Conservation (phyloP, 2,797 vertebrate species). For the Cottoperca gobio region DNA sequence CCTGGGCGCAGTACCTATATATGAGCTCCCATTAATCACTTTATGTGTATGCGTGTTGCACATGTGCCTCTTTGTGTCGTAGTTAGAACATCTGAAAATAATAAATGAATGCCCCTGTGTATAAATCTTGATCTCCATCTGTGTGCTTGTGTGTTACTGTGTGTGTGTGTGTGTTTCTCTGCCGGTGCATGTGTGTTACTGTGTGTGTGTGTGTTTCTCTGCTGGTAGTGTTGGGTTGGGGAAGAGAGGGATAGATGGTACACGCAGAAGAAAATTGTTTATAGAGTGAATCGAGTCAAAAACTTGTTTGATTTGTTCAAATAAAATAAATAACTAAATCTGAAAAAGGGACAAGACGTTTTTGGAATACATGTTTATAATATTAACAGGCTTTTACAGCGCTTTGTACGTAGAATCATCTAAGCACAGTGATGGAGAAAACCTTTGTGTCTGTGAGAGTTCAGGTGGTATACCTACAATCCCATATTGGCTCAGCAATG, state of each 20-base stretch:
- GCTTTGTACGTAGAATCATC: not conserved
- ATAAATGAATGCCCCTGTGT: slow-evolving; percentile 40
- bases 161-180: not conserved
- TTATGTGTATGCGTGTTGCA: slow-evolving; percentile 20
- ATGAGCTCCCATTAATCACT: slow-evolving; percentile 78
- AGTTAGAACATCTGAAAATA: slow-evolving; percentile 28
- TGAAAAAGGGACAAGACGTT: not conserved
- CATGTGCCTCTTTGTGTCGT: slow-evolving; percentile 27
- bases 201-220: slow-evolving; percentile 15
- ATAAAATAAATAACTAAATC: not conserved
- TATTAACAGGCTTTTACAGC: not conserved
- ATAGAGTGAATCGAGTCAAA: not conserved
- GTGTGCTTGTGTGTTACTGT: not conserved
- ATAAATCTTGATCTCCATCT: slow-evolving; percentile 39
- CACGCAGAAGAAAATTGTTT: not conserved
- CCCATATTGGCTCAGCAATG: slow-evolving; percentile 22
- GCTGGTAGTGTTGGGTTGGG: not conserved
- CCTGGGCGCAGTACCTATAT: slow-evolving; percentile 67
- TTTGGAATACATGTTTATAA: slow-evolving; percentile 11
- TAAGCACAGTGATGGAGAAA: slow-evolving; percentile 11
- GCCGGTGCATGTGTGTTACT: slow-evolving; percentile 5
- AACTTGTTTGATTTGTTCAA: not conserved
- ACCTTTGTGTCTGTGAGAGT: slow-evolving; percentile 11
- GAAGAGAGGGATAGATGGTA: not conserved
- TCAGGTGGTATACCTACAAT: slow-evolving; percentile 28